phyloP scores from a whole-genome alignment of 2,888 invertebrate species.

The Tenthredo amoena region DNA sequence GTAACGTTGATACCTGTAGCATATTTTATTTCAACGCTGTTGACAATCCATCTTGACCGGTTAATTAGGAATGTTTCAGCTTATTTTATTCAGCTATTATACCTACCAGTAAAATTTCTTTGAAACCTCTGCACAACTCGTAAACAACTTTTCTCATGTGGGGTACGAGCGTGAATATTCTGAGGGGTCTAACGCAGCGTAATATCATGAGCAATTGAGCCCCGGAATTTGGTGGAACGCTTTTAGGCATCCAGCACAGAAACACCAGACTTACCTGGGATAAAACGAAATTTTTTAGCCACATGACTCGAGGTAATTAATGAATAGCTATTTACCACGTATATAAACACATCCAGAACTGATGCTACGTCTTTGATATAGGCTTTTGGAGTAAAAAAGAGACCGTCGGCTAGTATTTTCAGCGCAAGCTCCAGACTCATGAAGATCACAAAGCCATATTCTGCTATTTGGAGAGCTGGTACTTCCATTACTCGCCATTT shows the following conservation, averaged over 20 bases:
- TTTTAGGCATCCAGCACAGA: slow-evolving; percentile 96
- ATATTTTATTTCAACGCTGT: not conserved
- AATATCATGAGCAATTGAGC: slow-evolving; percentile 98
- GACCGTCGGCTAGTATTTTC: slow-evolving; percentile 97
- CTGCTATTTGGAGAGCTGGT: slow-evolving; percentile 95
- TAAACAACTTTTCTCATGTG: slow-evolving; percentile 99
- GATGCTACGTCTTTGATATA: slow-evolving; percentile 99
- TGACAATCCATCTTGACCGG: not conserved
- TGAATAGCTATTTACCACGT: slow-evolving; percentile 85
- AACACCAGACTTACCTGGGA: slow-evolving; percentile 95
- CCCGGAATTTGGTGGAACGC: slow-evolving; percentile 95
- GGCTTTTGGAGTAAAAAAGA: slow-evolving; percentile 99
- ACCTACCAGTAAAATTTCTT: slow-evolving; percentile 96
- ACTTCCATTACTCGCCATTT: slow-evolving; percentile 96
- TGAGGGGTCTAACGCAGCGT: slow-evolving; percentile 95
- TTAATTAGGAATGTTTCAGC: not conserved
- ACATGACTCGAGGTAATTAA: not conserved
- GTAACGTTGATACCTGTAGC: slow-evolving; percentile 92
- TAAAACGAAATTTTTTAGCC: slow-evolving; percentile 4
- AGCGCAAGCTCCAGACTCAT: slow-evolving; percentile 98
- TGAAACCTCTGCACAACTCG: slow-evolving; percentile 98
- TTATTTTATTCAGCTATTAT: not conserved
- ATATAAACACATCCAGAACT: slow-evolving; percentile 97
- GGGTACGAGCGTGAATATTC: slow-evolving; percentile 98
- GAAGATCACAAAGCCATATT: slow-evolving; percentile 98